Percentiles rank a stretch among this genome's conserved stretches.
phyloP scores from a whole-genome alignment of 1,140 invertebrate genomes.

The Drosophila ananassae region DNA sequence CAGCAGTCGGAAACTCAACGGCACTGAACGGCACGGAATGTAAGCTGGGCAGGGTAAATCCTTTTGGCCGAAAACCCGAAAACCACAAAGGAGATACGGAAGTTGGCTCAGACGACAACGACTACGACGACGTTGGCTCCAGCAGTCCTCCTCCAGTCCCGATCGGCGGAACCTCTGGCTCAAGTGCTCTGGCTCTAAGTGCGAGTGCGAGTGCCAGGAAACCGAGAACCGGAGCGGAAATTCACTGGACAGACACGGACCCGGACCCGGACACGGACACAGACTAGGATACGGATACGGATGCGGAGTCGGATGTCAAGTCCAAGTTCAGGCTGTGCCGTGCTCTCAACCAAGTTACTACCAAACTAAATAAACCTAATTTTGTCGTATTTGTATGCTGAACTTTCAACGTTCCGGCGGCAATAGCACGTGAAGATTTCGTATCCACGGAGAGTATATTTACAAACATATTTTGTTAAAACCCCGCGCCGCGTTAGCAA shows the following conservation, averaged over 20 bases:
- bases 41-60: constrained; percentile 80
- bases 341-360: constrained; percentile 38
- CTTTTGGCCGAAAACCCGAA: constrained; percentile 75
- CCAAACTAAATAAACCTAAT: constrained; percentile 52
- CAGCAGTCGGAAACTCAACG: constrained; percentile 73
- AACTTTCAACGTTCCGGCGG: constrained; percentile 60
- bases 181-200: not conserved
- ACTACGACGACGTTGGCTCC: constrained; percentile 60
- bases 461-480: constrained; percentile 5
- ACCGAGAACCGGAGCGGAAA: constrained; percentile 72
- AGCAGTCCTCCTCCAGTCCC: constrained; percentile 51
- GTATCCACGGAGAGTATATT: not conserved
- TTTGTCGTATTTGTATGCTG: constrained; percentile 3
- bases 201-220: constrained; percentile 52
- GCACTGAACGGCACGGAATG: constrained; percentile 59
- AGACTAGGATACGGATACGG: constrained; percentile 48
- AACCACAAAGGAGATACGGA: constrained; percentile 84
- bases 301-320: constrained; percentile 62
- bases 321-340: constrained; percentile 53
- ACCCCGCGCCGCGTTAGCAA: constrained; percentile 15
- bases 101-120: constrained; percentile 73
- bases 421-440: constrained; percentile 31
- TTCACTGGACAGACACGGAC: constrained; percentile 66
- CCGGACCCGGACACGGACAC: constrained; percentile 39
- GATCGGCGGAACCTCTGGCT: constrained; percentile 45